Evolutionary conservation across 2,113 vertebrate genomes (phyloP).

Genomic region (Zosterops pallidus): DNA sequence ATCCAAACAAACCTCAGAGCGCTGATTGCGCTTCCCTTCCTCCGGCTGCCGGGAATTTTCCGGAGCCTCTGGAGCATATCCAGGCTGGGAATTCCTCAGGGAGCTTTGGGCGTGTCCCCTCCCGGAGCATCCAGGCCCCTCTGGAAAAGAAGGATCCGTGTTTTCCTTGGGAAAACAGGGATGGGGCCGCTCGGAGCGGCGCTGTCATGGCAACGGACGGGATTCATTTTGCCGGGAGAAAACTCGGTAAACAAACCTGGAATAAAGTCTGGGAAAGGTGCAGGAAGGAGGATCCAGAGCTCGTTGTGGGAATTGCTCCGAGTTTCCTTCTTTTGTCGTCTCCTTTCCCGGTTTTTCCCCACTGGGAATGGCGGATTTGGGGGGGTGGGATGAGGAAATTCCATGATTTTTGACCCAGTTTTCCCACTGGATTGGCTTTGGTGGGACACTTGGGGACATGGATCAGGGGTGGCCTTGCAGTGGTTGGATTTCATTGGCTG

Average conservation of each 20-base stretch:
- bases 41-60: neutral
- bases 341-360: neutral
- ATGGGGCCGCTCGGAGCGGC: neutral
- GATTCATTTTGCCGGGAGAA: neutral
- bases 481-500: too few species aligned
- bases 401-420: too few species aligned
- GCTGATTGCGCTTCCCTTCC: neutral
- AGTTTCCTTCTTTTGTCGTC: neutral
- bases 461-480: too few species aligned
- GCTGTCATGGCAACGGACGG: conserved; percentile 54
- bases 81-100: neutral
- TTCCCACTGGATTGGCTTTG: neutral
- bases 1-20: neutral
- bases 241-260: neutral
- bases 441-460: neutral
- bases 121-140: rapidly evolving
- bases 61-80: neutral
- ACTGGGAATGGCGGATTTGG: neutral
- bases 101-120: rapidly evolving
- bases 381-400: neutral
- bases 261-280: conserved; percentile 47
- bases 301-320: neutral
- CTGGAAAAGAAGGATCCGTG: neutral
- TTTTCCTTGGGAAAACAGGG: neutral
- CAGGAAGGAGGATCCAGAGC: neutral